A percentile compares a stretch with the other conserved stretches of the same genome.
Evolutionary conservation across 2,113 vertebrate genomes (phyloP).

Genomic region (Amblyornis subalaris): DNA sequence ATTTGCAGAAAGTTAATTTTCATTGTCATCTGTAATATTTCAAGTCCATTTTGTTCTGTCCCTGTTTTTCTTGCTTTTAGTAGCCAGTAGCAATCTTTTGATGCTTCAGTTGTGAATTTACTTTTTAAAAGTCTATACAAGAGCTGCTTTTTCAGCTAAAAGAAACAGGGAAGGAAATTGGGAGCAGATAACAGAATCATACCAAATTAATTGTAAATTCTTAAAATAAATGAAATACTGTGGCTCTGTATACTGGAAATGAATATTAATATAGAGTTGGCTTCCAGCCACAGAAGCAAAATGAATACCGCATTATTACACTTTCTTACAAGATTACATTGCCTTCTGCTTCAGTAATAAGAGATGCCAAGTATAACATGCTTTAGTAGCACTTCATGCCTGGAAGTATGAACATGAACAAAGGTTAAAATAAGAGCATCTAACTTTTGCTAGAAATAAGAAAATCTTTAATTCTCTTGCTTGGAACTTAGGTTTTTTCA

Average conservation of each 20-base stretch:
- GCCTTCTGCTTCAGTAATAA: slow-evolving; percentile 62
- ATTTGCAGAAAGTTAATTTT: slow-evolving; percentile 54
- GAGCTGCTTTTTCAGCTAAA: slow-evolving; percentile 59
- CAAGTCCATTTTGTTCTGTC: slow-evolving; percentile 48
- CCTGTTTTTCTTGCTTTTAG: slow-evolving; percentile 39
- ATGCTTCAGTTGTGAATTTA: slow-evolving; percentile 59
- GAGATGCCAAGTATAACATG: slow-evolving; percentile 41
- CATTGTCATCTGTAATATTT: slow-evolving; percentile 52
- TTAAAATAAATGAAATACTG: slow-evolving; percentile 71
- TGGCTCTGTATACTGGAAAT: slow-evolving; percentile 54
- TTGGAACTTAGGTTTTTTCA: not conserved
- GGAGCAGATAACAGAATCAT: slow-evolving; percentile 63
- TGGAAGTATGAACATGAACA: slow-evolving; percentile 52
- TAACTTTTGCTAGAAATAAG: slow-evolving; percentile 54
- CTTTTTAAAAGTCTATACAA: slow-evolving; percentile 32
- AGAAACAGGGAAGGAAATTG: slow-evolving; percentile 64
- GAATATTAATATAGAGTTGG: slow-evolving; percentile 63
- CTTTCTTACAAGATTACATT: slow-evolving; percentile 60
- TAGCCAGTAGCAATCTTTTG: slow-evolving; percentile 65
- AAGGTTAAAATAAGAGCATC: slow-evolving; percentile 59
- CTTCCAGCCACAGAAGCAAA: slow-evolving; percentile 64
- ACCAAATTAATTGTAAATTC: slow-evolving; percentile 70
- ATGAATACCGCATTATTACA: slow-evolving; percentile 58
- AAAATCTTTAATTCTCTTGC: slow-evolving; percentile 37
- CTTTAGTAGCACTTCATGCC: slow-evolving; percentile 58